phyloP scores from a whole-genome alignment of 1,140 invertebrate genomes.

The Drosophila tsacasi region DNA sequence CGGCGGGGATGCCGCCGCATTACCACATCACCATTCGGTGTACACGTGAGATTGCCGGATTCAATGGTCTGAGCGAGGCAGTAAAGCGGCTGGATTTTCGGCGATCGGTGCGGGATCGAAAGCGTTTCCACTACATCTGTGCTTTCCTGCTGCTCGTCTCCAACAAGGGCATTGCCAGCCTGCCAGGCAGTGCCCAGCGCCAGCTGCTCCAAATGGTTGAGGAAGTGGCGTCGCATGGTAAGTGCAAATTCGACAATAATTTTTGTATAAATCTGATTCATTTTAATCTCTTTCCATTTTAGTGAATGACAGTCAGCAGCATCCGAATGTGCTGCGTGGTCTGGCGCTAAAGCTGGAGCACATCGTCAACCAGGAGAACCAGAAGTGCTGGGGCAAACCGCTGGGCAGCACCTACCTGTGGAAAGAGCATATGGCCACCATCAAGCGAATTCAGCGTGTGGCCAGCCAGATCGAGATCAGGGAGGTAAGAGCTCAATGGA shows the following conservation, averaged over 20 bases:
- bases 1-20: slow-evolving; percentile 90
- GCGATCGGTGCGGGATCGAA: slow-evolving; percentile 96
- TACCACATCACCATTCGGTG: slow-evolving; percentile 97
- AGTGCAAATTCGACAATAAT: slow-evolving; percentile 86
- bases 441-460: slow-evolving; percentile 93
- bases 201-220: slow-evolving; percentile 97
- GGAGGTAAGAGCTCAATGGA: slow-evolving; percentile 86
- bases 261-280: no score
- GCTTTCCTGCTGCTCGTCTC: slow-evolving; percentile 95
- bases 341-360: slow-evolving; percentile 91
- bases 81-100: slow-evolving; percentile 97
- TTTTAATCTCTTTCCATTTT: neutral
- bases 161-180: slow-evolving; percentile 90
- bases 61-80: slow-evolving; percentile 97
- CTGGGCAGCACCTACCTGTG: slow-evolving; percentile 95
- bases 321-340: slow-evolving; percentile 92
- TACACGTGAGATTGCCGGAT: slow-evolving; percentile 97
- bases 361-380: slow-evolving; percentile 88
- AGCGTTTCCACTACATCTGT: slow-evolving; percentile 98
- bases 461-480: slow-evolving; percentile 92
- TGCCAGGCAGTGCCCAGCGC: slow-evolving; percentile 97
- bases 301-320: slow-evolving; percentile 95
- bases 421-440: slow-evolving; percentile 93
- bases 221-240: slow-evolving; percentile 96
- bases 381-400: slow-evolving; percentile 93